A percentile compares a stretch with the other conserved stretches of the same genome.
Conservation (phyloP, 2,888 invertebrate species). For the Hofmannophila pseudospretella region DNA sequence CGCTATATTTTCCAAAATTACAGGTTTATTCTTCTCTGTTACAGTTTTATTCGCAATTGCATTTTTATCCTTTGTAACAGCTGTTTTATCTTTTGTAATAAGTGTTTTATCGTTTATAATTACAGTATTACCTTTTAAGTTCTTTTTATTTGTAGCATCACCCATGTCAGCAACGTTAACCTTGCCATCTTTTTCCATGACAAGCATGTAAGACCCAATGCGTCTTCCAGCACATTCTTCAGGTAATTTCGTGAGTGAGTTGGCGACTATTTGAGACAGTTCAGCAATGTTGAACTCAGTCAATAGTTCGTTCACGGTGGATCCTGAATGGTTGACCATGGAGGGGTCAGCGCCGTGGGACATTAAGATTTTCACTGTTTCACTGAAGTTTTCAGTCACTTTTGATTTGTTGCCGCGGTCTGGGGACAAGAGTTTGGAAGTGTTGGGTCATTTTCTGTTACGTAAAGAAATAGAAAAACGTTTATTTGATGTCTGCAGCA, state of each 20-base stretch:
- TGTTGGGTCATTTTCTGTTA: neutral
- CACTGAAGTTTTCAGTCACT: slow-evolving; percentile 37
- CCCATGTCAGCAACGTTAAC: slow-evolving; percentile 17
- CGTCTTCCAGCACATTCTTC: too few relatives aligned
- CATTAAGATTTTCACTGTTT: slow-evolving; percentile 57
- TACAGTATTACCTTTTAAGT: slow-evolving; percentile 1
- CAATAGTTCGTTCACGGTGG: slow-evolving; percentile 57
- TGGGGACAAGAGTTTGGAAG: too few relatives aligned
- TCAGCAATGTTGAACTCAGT: slow-evolving; percentile 49
- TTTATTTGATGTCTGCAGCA: neutral
- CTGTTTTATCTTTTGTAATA: neutral
- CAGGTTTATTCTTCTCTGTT: too few relatives aligned
- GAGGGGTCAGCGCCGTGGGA: slow-evolving; percentile 59
- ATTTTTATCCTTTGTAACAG: neutral
- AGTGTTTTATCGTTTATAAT: too few relatives aligned
- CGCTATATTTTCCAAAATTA: slow-evolving; percentile 7
- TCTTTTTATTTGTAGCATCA: slow-evolving; percentile 5
- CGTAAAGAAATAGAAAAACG: too few relatives aligned
- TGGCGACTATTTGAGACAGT: slow-evolving; percentile 44
- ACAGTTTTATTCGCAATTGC: slow-evolving; percentile 1
- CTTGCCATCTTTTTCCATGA: slow-evolving; percentile 32
- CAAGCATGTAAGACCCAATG: slow-evolving; percentile 31
- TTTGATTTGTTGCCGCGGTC: slow-evolving; percentile 43
- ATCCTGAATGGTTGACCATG: slow-evolving; percentile 60
- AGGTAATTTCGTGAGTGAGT: too few relatives aligned